phyloP scores from a whole-genome alignment of 2,888 invertebrate species.

The Ormyrus thymus region DNA sequence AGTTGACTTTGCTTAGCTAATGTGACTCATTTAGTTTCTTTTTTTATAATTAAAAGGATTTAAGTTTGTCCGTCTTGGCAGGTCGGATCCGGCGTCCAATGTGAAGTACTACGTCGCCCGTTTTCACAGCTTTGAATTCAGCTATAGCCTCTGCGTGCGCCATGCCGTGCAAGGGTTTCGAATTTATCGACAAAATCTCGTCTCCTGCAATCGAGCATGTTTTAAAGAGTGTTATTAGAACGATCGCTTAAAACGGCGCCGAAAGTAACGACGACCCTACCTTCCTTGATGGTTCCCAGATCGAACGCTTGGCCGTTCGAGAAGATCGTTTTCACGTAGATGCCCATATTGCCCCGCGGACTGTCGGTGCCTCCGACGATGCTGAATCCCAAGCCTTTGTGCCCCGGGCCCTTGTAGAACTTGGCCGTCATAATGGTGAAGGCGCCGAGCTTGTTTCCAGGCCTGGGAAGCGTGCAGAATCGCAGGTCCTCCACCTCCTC shows the following conservation, averaged over 20 bases:
- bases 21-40: no score
- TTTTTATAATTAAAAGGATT: slow-evolving; percentile 55
- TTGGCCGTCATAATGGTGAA: slow-evolving; percentile 78
- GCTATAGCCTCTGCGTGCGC: slow-evolving; percentile 88
- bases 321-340: slow-evolving; percentile 91
- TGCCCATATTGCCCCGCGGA: slow-evolving; percentile 90
- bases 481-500: slow-evolving; percentile 77
- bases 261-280: slow-evolving; percentile 73
- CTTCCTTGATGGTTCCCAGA: slow-evolving; percentile 86
- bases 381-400: slow-evolving; percentile 91
- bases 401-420: slow-evolving; percentile 88
- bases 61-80: slow-evolving; percentile 63
- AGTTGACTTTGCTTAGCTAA: no score
- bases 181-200: slow-evolving; percentile 87
- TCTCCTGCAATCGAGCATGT: slow-evolving; percentile 79
- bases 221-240: background rate
- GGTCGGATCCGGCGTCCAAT: slow-evolving; percentile 77
- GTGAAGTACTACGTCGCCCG: slow-evolving; percentile 85
- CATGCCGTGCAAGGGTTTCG: slow-evolving; percentile 85
- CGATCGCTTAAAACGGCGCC: background rate
- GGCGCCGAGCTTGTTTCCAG: slow-evolving; percentile 75
- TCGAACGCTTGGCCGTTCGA: slow-evolving; percentile 91
- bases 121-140: slow-evolving; percentile 86
- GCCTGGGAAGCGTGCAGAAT: slow-evolving; percentile 79
- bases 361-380: slow-evolving; percentile 93